Base-by-base conservation (phyloP, 1,140 invertebrate genomes). In the Helicoverpa zea region DNA sequence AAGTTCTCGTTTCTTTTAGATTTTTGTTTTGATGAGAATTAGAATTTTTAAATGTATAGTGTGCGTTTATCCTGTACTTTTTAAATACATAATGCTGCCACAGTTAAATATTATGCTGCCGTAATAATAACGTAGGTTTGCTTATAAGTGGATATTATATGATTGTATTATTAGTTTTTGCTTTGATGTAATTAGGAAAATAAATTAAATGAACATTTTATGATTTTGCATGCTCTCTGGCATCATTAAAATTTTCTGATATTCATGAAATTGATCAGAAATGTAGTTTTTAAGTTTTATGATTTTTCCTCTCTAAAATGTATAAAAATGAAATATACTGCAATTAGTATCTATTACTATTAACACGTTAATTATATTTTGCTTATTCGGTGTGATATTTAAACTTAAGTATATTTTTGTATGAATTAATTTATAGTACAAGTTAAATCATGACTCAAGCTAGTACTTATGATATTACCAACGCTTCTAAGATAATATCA, bases 361-460 rank as follows among this genome's bases (percentile, higher is more conserved):
- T 78, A 78, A 66, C 23, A 78, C n/a, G 13, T 51, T 61, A 51
- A 47, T 77, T 59, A 63, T 59, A 70, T 64, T 77, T 81, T 58
- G 56, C 43, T 77, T 80, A 79, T 52, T 75, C 52, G 63, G 79
- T 79, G 81, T 79, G 75, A 84, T 80, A 78, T 77, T 80, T 80
- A 77, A 73, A 72, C 30, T 47, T 82, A 79, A 72, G 63, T 79
- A 68, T 68, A 66, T 70, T 79, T 70, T 79, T 70, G 12, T 79
- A 79, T 70, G 63, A 54, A 58, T 52, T 78, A 78, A 79, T 77
- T 77, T 77, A 64, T 43, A 77, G 49, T 64, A 77, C 61, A 77
- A 77, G 59, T 77, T 18, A 52, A 75, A 35, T 77, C 75, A 77
- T 77, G 75, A 77, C 70, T 80, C 70, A 80, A 61, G 11, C 14